A percentile compares a stretch with the other conserved stretches of the same genome.
Evolutionary conservation across 1,140 invertebrate species (phyloP).

Genomic region (Euwallacea fornicatus): DNA sequence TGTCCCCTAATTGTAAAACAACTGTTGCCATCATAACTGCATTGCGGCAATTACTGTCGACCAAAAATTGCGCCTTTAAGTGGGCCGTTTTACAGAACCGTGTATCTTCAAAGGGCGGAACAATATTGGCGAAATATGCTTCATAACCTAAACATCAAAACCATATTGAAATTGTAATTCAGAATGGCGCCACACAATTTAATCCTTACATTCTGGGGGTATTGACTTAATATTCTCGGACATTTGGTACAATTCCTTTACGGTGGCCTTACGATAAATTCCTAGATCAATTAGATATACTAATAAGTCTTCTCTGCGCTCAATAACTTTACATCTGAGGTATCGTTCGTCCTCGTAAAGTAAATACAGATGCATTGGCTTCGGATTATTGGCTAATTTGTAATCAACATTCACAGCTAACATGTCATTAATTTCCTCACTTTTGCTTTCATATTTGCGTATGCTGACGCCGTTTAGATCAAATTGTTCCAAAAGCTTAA

Average conservation of each 20-base stretch:
- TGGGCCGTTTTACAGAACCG: conserved; percentile 30
- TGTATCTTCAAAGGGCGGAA: conserved; percentile 43
- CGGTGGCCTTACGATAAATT: conserved; percentile 12
- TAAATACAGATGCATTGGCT: conserved; percentile 26
- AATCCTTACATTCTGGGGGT: conserved; percentile 37
- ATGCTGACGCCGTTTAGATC: conserved; percentile 41
- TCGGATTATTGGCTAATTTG: conserved; percentile 19
- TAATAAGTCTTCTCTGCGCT: conserved; percentile 23
- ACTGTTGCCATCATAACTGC: conserved; percentile 35
- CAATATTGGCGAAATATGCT: conserved; percentile 43
- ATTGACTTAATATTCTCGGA: conserved; percentile 35
- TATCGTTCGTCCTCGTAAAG: conserved; percentile 36
- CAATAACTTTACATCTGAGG: conserved; percentile 40
- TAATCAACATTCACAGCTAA: not conserved
- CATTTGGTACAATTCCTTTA: conserved; percentile 37
- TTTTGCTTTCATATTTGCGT: conserved; percentile 23
- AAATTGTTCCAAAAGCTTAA: conserved; percentile 42
- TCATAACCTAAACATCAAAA: conserved; percentile 42
- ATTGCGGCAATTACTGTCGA: conserved; percentile 25
- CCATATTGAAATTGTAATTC: not conserved
- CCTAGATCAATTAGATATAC: conserved; percentile 40
- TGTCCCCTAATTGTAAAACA: conserved; percentile 41
- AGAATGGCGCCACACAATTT: not conserved
- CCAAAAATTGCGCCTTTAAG: conserved; percentile 18
- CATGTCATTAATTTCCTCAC: conserved; percentile 6